phyloP scores from a whole-genome alignment of 2,797 vertebrate species.

The Jordanella pulchra region DNA sequence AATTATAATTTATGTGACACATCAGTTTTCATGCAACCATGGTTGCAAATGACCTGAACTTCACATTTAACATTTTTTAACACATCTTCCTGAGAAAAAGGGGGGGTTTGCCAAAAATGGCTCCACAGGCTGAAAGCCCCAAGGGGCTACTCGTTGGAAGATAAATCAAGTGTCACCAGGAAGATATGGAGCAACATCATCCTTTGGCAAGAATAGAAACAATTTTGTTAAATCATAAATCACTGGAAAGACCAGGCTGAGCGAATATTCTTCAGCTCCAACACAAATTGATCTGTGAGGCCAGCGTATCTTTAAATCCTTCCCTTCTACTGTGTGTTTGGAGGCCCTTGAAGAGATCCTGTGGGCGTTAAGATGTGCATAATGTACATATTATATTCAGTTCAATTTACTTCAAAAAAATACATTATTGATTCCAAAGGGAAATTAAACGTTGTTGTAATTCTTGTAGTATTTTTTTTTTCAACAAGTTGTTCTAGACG shows the following conservation, averaged over 20 bases:
- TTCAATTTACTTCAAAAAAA: no score
- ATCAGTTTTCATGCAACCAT: slow-evolving; percentile 56
- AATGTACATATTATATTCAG: background rate
- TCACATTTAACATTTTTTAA: slow-evolving; percentile 35
- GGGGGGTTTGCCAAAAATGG: slow-evolving; percentile 54
- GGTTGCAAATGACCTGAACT: slow-evolving; percentile 46
- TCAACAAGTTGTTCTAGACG: background rate
- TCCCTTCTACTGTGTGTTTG: slow-evolving; percentile 11
- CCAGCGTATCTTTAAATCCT: slow-evolving; percentile 70
- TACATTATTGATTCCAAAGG: background rate
- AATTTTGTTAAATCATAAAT: slow-evolving; percentile 75
- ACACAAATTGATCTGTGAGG: slow-evolving; percentile 73
- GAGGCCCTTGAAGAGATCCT: slow-evolving; percentile 55
- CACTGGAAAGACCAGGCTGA: slow-evolving; percentile 60
- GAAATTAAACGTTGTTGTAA: background rate
- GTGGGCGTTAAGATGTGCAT: slow-evolving; percentile 61
- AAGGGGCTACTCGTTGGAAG: slow-evolving; percentile 38
- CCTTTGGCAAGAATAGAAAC: slow-evolving; percentile 76
- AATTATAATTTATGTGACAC: slow-evolving; percentile 48
- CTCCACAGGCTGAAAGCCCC: slow-evolving; percentile 52
- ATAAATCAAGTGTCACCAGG: slow-evolving; percentile 73
- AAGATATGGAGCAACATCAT: slow-evolving; percentile 70
- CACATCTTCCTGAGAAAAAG: slow-evolving; percentile 38
- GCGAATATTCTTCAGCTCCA: slow-evolving; percentile 67
- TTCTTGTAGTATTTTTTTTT: no score